A percentile compares a stretch with the other conserved stretches of the same genome.
Evolutionary conservation across 1,140 invertebrate species (phyloP).

Genomic region (Fopius arisanus): DNA sequence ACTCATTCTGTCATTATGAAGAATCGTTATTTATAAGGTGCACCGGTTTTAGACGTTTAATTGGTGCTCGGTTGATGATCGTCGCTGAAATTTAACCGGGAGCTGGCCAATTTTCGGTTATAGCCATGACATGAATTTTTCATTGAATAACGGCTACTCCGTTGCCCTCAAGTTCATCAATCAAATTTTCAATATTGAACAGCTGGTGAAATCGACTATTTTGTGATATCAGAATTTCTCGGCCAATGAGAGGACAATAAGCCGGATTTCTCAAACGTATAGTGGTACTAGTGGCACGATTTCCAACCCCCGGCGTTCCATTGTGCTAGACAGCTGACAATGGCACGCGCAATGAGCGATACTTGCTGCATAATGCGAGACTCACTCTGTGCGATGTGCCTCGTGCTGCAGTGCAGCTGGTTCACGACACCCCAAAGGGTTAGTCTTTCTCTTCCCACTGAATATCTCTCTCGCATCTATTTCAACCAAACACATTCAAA

Average conservation of each 20-base stretch:
- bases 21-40: background rate
- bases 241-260: conserved; percentile 18
- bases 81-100: background rate
- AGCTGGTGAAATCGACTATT: background rate
- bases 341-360: conserved; percentile 2
- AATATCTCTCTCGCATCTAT: background rate
- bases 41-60: background rate
- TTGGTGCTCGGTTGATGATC: background rate
- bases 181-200: background rate
- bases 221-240: background rate
- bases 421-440: background rate
- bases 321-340: background rate
- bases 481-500: background rate
- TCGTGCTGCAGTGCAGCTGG: background rate
- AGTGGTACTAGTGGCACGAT: background rate
- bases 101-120: background rate
- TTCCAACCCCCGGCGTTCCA: background rate
- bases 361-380: background rate
- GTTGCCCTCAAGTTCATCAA: background rate
- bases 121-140: too few relatives aligned
- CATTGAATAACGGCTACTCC: background rate
- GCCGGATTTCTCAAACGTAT: conserved; percentile 12
- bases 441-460: background rate
- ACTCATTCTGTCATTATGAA: too few relatives aligned
- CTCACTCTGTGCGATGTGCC: background rate